Evolutionary conservation across 2,113 vertebrate genomes (phyloP).

Genomic region (Nothobranchius furzeri): DNA sequence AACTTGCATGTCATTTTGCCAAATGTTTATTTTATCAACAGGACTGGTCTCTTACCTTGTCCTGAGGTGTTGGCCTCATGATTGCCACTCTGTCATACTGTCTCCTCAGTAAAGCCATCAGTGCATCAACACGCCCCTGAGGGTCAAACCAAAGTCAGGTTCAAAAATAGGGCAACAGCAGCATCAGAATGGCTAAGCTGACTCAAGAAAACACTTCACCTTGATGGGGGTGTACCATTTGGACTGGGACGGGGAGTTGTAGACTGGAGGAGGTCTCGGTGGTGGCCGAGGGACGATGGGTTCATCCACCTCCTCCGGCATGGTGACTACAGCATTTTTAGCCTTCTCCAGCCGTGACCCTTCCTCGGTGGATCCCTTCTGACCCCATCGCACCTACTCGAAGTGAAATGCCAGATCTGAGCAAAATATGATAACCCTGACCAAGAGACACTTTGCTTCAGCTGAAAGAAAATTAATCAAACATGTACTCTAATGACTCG

Average conservation of each 20-base stretch:
- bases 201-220: slow-evolving; percentile 68
- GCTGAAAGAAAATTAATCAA: no score
- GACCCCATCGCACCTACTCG: slow-evolving; percentile 93
- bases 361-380: slow-evolving; percentile 96
- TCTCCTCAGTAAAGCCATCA: slow-evolving; percentile 86
- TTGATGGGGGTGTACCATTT: slow-evolving; percentile 98
- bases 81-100: slow-evolving; percentile 94
- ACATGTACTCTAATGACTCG: no score
- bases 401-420: neutral
- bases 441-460: no score
- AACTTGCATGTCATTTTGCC: no score
- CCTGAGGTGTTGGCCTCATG: slow-evolving; percentile 92
- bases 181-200: neutral
- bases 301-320: slow-evolving; percentile 87
- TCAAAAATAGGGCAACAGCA: neutral
- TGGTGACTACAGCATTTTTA: slow-evolving; percentile 91
- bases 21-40: no score
- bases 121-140: slow-evolving; percentile 91
- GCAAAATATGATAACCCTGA: no score
- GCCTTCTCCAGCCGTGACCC: slow-evolving; percentile 92
- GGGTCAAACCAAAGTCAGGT: neutral
- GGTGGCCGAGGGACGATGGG: slow-evolving; percentile 76
- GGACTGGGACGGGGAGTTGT: slow-evolving; percentile 73
- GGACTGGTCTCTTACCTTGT: slow-evolving; percentile 81
- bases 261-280: slow-evolving; percentile 78